Percentiles rank a stretch among this genome's conserved stretches.
Conservation (phyloP, 2,113 vertebrate species). For the Syngnathus floridae region DNA sequence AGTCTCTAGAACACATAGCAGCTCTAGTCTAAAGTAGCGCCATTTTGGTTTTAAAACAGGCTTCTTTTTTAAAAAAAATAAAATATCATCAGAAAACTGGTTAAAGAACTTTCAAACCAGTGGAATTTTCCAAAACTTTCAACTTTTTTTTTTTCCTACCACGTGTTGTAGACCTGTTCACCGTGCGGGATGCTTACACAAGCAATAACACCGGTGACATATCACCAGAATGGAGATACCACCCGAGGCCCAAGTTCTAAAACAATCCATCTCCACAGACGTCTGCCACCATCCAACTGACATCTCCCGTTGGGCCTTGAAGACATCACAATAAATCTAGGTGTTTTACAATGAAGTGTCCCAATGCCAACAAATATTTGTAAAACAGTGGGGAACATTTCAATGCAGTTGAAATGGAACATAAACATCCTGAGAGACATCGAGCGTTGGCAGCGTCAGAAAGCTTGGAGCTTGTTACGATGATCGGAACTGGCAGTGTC, state of each 20-base stretch:
- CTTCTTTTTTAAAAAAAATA: no score
- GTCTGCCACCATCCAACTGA: conserved; percentile 10
- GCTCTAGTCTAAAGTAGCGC: no score
- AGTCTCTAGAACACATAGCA: no score
- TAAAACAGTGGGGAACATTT: neutral
- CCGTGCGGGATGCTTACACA: neutral
- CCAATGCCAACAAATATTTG: neutral
- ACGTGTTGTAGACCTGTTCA: no score
- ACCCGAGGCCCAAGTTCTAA: neutral
- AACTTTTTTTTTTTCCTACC: no score
- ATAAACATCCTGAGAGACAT: neutral
- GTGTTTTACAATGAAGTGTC: neutral
- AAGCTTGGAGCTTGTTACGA: neutral
- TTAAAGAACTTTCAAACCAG: no score
- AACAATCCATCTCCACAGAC: neutral
- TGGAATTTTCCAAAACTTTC: no score
- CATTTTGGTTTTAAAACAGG: no score
- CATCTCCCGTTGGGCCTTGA: neutral
- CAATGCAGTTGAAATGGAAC: neutral
- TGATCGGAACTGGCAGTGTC: neutral
- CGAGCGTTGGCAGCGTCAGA: neutral
- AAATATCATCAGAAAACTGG: no score
- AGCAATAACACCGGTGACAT: neutral
- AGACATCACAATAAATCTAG: conserved; percentile 32
- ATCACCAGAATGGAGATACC: neutral